These are phyloP conservation scores for Diplazon laetatorius DNA, from an alignment of 2,888 invertebrate genomes.

Conservation along the genomic window DNA sequence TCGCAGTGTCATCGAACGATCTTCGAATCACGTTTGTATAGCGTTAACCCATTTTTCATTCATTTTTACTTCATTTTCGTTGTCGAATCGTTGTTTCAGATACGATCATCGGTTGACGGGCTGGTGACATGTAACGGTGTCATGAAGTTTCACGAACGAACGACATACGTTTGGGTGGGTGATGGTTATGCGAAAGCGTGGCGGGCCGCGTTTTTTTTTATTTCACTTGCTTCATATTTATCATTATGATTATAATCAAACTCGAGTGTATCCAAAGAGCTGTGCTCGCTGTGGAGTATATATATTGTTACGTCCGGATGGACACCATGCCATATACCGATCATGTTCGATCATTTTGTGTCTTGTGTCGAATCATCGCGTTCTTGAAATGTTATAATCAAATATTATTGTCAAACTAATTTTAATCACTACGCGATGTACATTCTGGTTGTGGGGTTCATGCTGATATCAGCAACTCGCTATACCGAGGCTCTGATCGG, in stretches of 20 bases:
- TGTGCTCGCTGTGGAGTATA: no score
- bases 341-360: no score
- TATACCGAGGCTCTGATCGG: no score
- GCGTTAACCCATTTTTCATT: slow-evolving; percentile 27
- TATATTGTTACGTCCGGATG: no score
- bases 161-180: slow-evolving; percentile 48
- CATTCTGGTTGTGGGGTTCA: no score
- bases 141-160: slow-evolving; percentile 43
- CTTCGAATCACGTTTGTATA: background rate
- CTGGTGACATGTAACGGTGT: slow-evolving; percentile 29
- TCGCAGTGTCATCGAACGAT: background rate
- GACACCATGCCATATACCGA: no score
- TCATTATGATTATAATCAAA: slow-evolving; percentile 22
- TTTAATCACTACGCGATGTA: no score
- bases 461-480: no score
- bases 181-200: slow-evolving; percentile 51
- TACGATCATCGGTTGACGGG: slow-evolving; percentile 17
- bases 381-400: no score
- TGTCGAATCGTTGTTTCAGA: slow-evolving; percentile 28
- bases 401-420: no score
- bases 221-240: slow-evolving; percentile 31
- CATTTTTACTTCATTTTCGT: no score
- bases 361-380: no score
- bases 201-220: slow-evolving; percentile 34
- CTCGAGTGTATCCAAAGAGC: background rate